Conservation (phyloP, 2,113 vertebrate species). For the Psephotus haematonotus region DNA sequence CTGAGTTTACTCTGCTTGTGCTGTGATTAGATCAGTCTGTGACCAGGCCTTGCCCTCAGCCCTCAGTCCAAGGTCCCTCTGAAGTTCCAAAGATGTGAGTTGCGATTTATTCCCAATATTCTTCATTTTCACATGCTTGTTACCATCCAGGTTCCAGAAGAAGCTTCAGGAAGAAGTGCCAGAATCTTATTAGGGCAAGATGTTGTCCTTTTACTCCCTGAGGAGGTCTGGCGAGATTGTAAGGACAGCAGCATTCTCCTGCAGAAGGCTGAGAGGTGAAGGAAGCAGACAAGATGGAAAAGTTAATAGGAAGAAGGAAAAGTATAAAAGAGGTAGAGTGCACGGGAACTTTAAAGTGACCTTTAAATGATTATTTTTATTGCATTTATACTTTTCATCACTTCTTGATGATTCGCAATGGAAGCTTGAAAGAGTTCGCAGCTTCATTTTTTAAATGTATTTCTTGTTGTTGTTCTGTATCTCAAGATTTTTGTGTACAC, state of each 20-base stretch:
- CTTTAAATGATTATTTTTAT: conserved; percentile 34
- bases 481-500: neutral
- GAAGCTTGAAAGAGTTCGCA: neutral
- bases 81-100: neutral
- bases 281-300: neutral
- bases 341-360: neutral
- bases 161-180: neutral
- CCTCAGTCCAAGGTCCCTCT: neutral
- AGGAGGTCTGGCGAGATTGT: neutral
- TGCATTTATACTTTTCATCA: neutral
- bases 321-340: neutral
- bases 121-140: conserved; percentile 15
- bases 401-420: neutral
- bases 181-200: neutral
- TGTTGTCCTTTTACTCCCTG: neutral
- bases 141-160: neutral
- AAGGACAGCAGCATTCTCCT: neutral
- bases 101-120: neutral
- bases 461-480: neutral
- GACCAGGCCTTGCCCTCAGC: neutral
- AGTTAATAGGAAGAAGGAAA: neutral
- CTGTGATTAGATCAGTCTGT: neutral
- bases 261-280: neutral
- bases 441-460: neutral
- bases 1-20: neutral